These are phyloP conservation scores for Manacus vitellinus DNA, from an alignment of 2,113 vertebrate species.

Conservation along the genomic window DNA sequence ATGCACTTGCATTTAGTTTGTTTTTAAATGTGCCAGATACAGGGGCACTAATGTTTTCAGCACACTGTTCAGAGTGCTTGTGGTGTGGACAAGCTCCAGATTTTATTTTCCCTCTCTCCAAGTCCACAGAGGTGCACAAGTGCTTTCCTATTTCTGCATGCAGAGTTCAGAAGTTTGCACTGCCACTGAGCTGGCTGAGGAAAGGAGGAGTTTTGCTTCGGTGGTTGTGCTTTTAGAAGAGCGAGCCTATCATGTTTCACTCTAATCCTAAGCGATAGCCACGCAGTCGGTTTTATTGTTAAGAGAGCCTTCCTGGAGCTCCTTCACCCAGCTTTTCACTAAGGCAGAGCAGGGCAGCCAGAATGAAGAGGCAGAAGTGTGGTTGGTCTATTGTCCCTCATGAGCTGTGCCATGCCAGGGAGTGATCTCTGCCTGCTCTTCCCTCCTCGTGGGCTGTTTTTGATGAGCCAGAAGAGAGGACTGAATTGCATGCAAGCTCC, in stretches of 20 bases:
- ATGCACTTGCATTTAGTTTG: not conserved
- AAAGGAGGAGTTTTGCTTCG: conserved; percentile 76
- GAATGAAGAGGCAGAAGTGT: not conserved
- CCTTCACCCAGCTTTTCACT: conserved; percentile 9
- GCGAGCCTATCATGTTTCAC: conserved; percentile 84
- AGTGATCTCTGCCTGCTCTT: conserved; percentile 8
- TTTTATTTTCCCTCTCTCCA: not conserved
- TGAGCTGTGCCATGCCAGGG: not conserved
- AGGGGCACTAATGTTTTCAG: not conserved
- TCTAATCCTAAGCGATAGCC: conserved; percentile 80
- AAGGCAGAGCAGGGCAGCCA: not conserved
- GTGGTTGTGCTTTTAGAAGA: conserved; percentile 71
- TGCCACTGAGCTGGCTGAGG: conserved; percentile 19
- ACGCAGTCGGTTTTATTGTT: conserved; percentile 75
- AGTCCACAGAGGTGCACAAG: not conserved
- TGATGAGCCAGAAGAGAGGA: not conserved
- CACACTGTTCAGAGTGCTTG: not conserved
- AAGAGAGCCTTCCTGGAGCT: conserved; percentile 61
- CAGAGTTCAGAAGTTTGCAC: conserved; percentile 72
- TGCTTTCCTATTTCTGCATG: not conserved
- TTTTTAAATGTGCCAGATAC: not conserved
- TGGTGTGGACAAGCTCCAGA: not conserved
- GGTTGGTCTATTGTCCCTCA: not conserved
- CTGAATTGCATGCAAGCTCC: not conserved
- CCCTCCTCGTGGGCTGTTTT: not conserved